Conservation (phyloP, 2,888 invertebrate genomes). For the Rhodophaea formosa region DNA sequence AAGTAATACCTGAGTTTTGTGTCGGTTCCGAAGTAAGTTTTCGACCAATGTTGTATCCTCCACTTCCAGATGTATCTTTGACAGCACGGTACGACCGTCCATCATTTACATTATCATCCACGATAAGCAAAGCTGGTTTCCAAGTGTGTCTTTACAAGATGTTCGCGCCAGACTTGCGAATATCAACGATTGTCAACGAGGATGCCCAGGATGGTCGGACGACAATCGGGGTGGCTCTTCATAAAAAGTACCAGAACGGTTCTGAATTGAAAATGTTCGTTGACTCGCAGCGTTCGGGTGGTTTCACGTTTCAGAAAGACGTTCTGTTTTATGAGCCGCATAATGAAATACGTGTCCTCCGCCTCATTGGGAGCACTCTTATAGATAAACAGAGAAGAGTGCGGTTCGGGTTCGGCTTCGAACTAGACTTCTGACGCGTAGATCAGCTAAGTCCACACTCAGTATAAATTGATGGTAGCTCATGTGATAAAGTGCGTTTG, state of each 20-base stretch:
- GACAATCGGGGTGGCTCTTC: conserved; percentile 59
- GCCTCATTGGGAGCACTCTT: conserved; percentile 60
- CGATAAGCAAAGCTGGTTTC: conserved; percentile 58
- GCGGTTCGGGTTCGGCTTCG: conserved; percentile 66
- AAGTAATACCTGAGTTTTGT: conserved; percentile 52
- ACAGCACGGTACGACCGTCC: conserved; percentile 61
- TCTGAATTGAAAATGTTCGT: conserved; percentile 70
- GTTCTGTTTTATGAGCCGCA: conserved; percentile 58
- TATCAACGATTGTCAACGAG: conserved; percentile 64
- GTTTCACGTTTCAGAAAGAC: conserved; percentile 68
- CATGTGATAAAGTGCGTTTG: conserved; percentile 28
- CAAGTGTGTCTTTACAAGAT: conserved; percentile 66
- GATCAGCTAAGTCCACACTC: conserved; percentile 18
- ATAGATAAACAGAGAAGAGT: conserved; percentile 65
- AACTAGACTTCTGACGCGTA: conserved; percentile 61
- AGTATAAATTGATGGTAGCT: conserved; percentile 32
- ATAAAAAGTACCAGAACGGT: conserved; percentile 59
- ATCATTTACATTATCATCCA: conserved; percentile 56
- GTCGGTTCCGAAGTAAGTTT: conserved; percentile 62
- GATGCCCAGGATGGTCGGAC: conserved; percentile 45
- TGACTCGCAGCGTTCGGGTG: conserved; percentile 68
- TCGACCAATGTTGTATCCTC: conserved; percentile 51
- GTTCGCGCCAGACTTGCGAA: conserved; percentile 57
- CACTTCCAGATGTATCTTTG: conserved; percentile 55
- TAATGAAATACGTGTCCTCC: conserved; percentile 58